These are phyloP conservation scores for Petrophora chlorosata DNA, from an alignment of 2,888 invertebrate genomes.

Conservation along the genomic window DNA sequence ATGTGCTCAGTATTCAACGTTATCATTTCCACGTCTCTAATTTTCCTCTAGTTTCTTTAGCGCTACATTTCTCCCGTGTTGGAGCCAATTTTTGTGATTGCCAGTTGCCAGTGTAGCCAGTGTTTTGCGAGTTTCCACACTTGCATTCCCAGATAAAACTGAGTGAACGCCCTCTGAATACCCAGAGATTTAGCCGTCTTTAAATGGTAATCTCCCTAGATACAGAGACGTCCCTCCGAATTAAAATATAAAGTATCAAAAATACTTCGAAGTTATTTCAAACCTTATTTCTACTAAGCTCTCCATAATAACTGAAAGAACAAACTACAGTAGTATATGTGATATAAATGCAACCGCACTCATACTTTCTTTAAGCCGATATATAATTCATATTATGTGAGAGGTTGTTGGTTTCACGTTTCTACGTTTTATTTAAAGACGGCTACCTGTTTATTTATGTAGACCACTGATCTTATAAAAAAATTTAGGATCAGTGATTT, in stretches of 20 bases:
- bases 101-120: constrained; percentile 14
- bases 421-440: no score
- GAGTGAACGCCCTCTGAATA: constrained; percentile 33
- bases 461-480: no score
- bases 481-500: constrained; percentile 5
- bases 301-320: no score
- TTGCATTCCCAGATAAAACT: constrained; percentile 28
- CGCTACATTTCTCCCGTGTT: constrained; percentile 13
- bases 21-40: constrained; percentile 26
- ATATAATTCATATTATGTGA: no score
- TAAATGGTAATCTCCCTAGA: constrained; percentile 31
- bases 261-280: not conserved
- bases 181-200: constrained; percentile 32
- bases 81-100: constrained; percentile 27
- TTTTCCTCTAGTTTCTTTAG: constrained; percentile 24
- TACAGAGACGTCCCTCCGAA: constrained; percentile 23
- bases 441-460: constrained; percentile 11
- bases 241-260: constrained; percentile 28
- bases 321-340: no score
- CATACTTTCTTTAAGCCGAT: no score
- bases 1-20: constrained; percentile 20
- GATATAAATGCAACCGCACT: no score
- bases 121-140: constrained; percentile 14
- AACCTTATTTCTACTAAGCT: not conserved
- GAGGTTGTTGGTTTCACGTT: no score